Evolutionary conservation across 64 coral and sea anemone genomes (phyloP).

Genomic region (Pachyseris speciosa): DNA sequence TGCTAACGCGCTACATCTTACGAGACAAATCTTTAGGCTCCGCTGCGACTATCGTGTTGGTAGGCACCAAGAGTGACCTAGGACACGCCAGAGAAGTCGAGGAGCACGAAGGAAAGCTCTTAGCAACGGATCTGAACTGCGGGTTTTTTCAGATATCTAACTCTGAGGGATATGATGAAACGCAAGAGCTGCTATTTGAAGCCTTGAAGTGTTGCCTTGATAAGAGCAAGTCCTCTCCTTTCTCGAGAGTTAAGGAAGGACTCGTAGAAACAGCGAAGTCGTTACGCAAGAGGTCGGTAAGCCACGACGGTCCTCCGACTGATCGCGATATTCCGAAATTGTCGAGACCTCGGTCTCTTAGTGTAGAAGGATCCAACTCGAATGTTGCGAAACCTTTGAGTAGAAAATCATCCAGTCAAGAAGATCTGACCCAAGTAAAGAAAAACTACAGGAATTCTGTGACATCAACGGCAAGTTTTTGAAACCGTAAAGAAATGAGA

Average conservation of each 20-base stretch:
- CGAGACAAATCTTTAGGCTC: constrained; percentile 63
- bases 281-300: constrained; percentile 9
- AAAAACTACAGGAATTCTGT: neutral
- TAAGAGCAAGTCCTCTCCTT: constrained; percentile 27
- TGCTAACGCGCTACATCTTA: constrained; percentile 76
- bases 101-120: constrained; percentile 65
- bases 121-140: constrained; percentile 38
- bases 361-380: neutral
- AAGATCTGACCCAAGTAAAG: neutral
- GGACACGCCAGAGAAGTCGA: constrained; percentile 65
- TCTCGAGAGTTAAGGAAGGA: constrained; percentile 58
- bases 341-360: neutral
- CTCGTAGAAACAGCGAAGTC: constrained; percentile 64
- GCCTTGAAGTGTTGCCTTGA: constrained; percentile 26
- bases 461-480: constrained; percentile 13
- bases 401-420: constrained; percentile 17
- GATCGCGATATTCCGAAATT: neutral
- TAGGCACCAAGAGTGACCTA: constrained; percentile 79
- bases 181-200: constrained; percentile 43
- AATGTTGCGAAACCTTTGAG: neutral
- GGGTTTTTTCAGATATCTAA: constrained; percentile 50
- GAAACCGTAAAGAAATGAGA: no score
- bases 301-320: neutral
- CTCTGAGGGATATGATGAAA: constrained; percentile 63
- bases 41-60: constrained; percentile 42